Conservation (phyloP, 2,113 vertebrate genomes). For the Nyctereutes procyonoides region DNA sequence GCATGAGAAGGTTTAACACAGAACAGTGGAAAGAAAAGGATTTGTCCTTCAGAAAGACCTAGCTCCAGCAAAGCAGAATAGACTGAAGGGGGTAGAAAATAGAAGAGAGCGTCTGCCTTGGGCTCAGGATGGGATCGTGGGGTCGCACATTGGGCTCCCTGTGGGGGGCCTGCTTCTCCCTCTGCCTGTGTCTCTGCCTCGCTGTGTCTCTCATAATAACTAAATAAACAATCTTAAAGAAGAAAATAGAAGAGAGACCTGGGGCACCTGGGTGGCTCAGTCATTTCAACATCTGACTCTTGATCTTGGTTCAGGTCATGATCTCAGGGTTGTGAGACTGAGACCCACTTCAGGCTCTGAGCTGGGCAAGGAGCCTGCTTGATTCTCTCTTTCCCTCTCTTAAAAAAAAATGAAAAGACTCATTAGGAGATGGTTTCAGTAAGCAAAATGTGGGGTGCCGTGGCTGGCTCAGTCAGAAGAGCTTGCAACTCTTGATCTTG, state of each 20-base stretch:
- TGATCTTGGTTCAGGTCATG: not conserved
- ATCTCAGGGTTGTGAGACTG: not conserved
- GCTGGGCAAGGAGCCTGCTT: not conserved
- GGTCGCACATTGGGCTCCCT: too few species aligned
- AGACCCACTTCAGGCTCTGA: not conserved
- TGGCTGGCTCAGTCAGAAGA: not conserved
- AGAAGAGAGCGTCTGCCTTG: not conserved
- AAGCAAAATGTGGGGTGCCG: not conserved
- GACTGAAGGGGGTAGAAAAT: not conserved
- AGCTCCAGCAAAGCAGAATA: not conserved
- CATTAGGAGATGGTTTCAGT: not conserved
- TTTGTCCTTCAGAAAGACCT: constrained; percentile 29
- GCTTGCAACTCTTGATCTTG: not conserved
- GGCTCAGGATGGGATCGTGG: too few species aligned
- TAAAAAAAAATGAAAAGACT: not conserved
- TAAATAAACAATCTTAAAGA: too few species aligned
- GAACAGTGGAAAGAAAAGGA: not conserved
- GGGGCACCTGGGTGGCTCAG: not conserved
- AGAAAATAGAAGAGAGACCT: not conserved
- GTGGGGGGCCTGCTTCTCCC: too few species aligned
- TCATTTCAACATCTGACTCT: not conserved
- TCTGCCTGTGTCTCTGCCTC: too few species aligned
- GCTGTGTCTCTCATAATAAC: too few species aligned
- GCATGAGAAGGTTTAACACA: not conserved
- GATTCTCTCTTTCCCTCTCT: not conserved